phyloP scores from a whole-genome alignment of 2,888 invertebrate species.

The Macaria notata region DNA sequence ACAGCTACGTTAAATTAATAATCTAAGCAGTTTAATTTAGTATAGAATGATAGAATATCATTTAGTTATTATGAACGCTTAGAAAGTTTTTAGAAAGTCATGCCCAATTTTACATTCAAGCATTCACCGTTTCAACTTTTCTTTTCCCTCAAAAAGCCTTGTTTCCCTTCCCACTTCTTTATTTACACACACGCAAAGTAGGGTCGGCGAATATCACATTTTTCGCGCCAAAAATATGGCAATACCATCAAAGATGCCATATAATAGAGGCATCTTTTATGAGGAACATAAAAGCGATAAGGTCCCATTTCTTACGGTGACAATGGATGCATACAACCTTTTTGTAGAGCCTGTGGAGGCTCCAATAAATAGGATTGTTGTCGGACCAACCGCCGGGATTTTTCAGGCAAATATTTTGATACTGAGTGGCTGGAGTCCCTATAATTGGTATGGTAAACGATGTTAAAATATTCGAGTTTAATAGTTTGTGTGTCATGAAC shows the following conservation, averaged over 20 bases:
- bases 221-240: slow-evolving; percentile 33
- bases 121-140: too few relatives aligned
- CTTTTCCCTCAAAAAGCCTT: too few relatives aligned
- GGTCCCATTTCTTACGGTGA: slow-evolving; percentile 23
- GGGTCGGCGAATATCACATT: slow-evolving; percentile 25
- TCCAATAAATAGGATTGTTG: slow-evolving; percentile 26
- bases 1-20: too few relatives aligned
- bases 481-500: too few relatives aligned
- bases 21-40: too few relatives aligned
- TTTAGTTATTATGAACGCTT: too few relatives aligned
- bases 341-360: slow-evolving; percentile 10
- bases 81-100: too few relatives aligned
- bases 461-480: not conserved
- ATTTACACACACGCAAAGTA: slow-evolving; percentile 23
- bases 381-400: slow-evolving; percentile 19
- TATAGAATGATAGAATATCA: too few relatives aligned
- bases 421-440: not conserved
- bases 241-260: slow-evolving; percentile 32
- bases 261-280: slow-evolving; percentile 30
- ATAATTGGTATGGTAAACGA: not conserved
- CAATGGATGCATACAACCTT: slow-evolving; percentile 23
- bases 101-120: too few relatives aligned
- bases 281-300: slow-evolving; percentile 33
- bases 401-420: slow-evolving; percentile 25
- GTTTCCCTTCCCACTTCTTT: not conserved